These are phyloP conservation scores for Drosophila robusta DNA, from an alignment of 2,888 invertebrate species.

Conservation along the genomic window DNA sequence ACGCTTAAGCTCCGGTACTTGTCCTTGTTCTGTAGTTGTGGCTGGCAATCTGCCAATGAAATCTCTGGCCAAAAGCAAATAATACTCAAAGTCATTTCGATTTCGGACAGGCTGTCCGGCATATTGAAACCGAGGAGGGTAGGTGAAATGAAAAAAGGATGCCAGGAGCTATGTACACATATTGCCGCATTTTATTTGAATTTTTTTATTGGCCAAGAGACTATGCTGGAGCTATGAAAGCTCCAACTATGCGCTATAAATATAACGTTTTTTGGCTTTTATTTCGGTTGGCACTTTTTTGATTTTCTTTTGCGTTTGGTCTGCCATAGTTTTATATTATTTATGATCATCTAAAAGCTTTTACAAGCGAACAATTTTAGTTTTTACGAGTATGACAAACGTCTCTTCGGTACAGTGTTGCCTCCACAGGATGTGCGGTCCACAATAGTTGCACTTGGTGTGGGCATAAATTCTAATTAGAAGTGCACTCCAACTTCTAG, in stretches of 20 bases:
- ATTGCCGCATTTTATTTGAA: slow-evolving; percentile 58
- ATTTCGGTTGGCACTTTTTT: slow-evolving; percentile 42
- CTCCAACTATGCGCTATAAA: slow-evolving; percentile 58
- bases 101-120: slow-evolving; percentile 43
- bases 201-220: slow-evolving; percentile 49
- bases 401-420: slow-evolving; percentile 22
- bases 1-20: slow-evolving; percentile 11
- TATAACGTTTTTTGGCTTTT: slow-evolving; percentile 64
- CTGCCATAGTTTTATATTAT: slow-evolving; percentile 73
- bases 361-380: slow-evolving; percentile 67
- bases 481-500: slow-evolving; percentile 51
- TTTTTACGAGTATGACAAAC: slow-evolving; percentile 67
- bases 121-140: slow-evolving; percentile 30
- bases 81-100: slow-evolving; percentile 76
- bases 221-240: slow-evolving; percentile 13
- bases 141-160: slow-evolving; percentile 18
- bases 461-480: slow-evolving; percentile 80
- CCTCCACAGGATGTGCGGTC: slow-evolving; percentile 10
- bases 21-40: slow-evolving; percentile 15
- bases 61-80: slow-evolving; percentile 72
- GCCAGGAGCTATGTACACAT: slow-evolving; percentile 33
- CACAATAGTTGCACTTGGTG: slow-evolving; percentile 31
- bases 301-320: slow-evolving; percentile 11
- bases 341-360: slow-evolving; percentile 77
- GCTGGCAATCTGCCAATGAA: slow-evolving; percentile 75